Evolutionary conservation across 2,113 vertebrate genomes (phyloP), one percentile per base, ranked within the genome.

Genomic region (Paedocypris sp.): DNA sequence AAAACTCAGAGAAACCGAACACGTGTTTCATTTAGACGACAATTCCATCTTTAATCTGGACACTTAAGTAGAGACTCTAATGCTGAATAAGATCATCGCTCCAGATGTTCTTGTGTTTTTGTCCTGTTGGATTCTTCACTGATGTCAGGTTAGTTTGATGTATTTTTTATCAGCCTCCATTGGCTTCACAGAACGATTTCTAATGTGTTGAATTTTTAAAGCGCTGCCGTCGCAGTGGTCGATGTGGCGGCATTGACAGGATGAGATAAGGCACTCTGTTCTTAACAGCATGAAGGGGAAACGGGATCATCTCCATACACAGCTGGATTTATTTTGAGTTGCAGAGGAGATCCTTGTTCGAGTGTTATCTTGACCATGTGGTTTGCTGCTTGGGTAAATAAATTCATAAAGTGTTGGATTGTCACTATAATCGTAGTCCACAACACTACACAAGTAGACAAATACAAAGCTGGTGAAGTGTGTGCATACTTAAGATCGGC

Each of bases 301-400:
- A 38, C 16, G 12, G 26, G 36, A n/a, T 26, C 33, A 6, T 39
- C n/a, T 9, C 26, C 33, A 12, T 26, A 38, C 9, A 26, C 50
- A 38, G 8, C 8, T 9, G 23, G 22, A 38, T 53, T 53, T n/a
- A n/a, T n/a, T n/a, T n/a, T n/a, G n/a, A n/a, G n/a, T n/a, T n/a
- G n/a, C 15, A 41, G 26, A 67, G 60, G 51, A 67, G 54, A 60
- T 48, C 53, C 47, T 47, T 35, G 10, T 59, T 67, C 33, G 35
- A 61, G 33, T 23, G 22, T 39, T 23, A 36, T 42, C 42, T 46
- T 39, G 26, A 60, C 7, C 18, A 16, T 35, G 47, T 42, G 19
- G 61, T 22, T n/a, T 32, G 26, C 32, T 32, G 38, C 39, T 54
- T 43, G 41, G 22, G 22, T 62, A 50, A 48, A n/a, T n/a, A n/a